Percentiles rank a stretch among this genome's conserved stretches.
Conservation (phyloP, 1,140 invertebrate species). For the Monochamus saltuarius region DNA sequence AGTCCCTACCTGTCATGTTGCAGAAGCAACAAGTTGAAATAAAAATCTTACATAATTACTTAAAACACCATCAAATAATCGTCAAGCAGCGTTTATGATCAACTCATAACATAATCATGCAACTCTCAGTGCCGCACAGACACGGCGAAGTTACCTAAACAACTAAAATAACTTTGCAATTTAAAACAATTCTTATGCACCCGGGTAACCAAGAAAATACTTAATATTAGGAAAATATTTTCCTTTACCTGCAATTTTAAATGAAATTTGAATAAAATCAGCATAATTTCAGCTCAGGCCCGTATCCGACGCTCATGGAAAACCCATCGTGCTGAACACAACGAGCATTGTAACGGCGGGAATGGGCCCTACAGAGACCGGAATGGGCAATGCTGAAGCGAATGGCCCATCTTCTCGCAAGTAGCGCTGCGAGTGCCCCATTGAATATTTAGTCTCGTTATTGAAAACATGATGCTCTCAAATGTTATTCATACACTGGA, state of each 20-base stretch:
- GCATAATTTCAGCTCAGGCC: slow-evolving; percentile 22
- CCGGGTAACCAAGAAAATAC: slow-evolving; percentile 11
- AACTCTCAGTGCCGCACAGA: slow-evolving; percentile 28
- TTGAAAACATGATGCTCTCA: slow-evolving; percentile 40
- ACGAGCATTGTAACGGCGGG: slow-evolving; percentile 35
- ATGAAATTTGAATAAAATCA: slow-evolving; percentile 37
- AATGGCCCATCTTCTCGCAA: slow-evolving; percentile 39
- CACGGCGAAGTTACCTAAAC: background rate
- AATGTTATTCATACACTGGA: slow-evolving; percentile 26
- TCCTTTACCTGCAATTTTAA: slow-evolving; percentile 31
- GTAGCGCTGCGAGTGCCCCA: slow-evolving; percentile 37
- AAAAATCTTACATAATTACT: slow-evolving; percentile 45
- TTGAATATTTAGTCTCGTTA: slow-evolving; percentile 47
- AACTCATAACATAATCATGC: slow-evolving; percentile 46
- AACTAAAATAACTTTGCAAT: slow-evolving; percentile 1
- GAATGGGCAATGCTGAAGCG: slow-evolving; percentile 42
- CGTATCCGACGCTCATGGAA: slow-evolving; percentile 27
- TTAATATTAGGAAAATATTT: slow-evolving; percentile 28
- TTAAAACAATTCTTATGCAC: background rate
- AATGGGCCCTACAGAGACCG: slow-evolving; percentile 41
- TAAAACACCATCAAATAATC: slow-evolving; percentile 43
- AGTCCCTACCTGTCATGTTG: too few relatives aligned
- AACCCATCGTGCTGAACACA: slow-evolving; percentile 31
- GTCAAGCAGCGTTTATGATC: slow-evolving; percentile 41
- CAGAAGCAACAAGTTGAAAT: slow-evolving; percentile 33